Percentiles rank a stretch among this genome's conserved stretches.
Evolutionary conservation across 1,140 invertebrate species (phyloP).

Genomic region (Aphidius ervi): DNA sequence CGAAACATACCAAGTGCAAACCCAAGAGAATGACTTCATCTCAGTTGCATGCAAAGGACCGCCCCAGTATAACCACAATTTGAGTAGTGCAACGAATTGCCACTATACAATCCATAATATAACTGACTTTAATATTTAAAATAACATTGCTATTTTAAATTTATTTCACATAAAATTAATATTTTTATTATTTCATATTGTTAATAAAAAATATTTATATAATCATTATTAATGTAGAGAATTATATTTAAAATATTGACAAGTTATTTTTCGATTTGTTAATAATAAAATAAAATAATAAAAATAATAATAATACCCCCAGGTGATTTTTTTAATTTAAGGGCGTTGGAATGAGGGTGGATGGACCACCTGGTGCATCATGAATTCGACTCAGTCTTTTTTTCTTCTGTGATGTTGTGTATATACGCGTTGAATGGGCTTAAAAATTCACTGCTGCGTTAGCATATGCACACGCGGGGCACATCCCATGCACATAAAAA

Average conservation of each 20-base stretch:
- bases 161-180: too few species aligned
- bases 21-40: too few species aligned
- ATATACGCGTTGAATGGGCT: background rate
- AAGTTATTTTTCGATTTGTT: background rate
- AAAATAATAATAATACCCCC: background rate
- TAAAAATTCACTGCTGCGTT: conserved; percentile 32
- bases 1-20: too few species aligned
- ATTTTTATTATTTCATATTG: background rate
- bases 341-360: conserved; percentile 1
- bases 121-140: too few species aligned
- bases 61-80: too few species aligned
- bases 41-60: too few species aligned
- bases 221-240: background rate
- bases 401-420: conserved; percentile 31
- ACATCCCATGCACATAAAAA: conserved; percentile 1
- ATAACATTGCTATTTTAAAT: too few species aligned
- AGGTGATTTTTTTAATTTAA: conserved; percentile 8
- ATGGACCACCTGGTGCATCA: conserved; percentile 37
- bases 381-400: conserved; percentile 28
- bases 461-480: conserved; percentile 29
- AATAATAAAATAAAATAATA: too few species aligned
- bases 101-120: too few species aligned
- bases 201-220: background rate
- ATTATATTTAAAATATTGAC: background rate
- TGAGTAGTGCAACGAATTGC: too few species aligned